Evolutionary conservation across 2,113 vertebrate species (phyloP), one percentile per base, ranked within the genome.

Genomic region (Heteronetta atricapilla): DNA sequence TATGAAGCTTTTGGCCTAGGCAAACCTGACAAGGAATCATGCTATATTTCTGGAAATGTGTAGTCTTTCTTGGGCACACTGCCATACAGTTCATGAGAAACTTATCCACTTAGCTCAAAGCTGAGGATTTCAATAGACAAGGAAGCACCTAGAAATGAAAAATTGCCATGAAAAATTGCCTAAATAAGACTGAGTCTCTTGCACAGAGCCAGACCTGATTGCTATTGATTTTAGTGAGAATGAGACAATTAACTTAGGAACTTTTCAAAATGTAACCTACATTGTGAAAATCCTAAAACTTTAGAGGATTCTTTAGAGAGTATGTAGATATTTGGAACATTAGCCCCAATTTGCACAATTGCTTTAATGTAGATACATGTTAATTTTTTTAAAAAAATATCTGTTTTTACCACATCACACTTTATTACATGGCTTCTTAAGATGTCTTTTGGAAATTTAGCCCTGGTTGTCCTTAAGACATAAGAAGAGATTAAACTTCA

Each of bases 401-500:
- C 21, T 38, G 8, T 20, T 95, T 78, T 34, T 81, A 9, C 18
- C 42, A 25, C 38, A 52, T 67, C 25, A 13, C 11, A 40, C 1
- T 62, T 76, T 33, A 73, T 62, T 66, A 18, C 13, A 46, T 23
- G 38, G 1, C 12, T 88, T 86, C 93, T 50, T 10, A 62, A 94
- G 59, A 64, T 17, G 33, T 29, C 17, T 64, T 82, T 84, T 60
- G 46, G 38, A 92, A 86, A 86, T 77, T 31, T 90, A 79, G 23
- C 19, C 81, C 44, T 52, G 42, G n/a, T 76, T 84, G 44, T 82
- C 78, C 63, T 95, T 87, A 92, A 94, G 36, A 60, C 38, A 33
- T 90, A 90, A 92, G 93, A 95, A 77, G 90, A 90, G 92, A 95
- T 95, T 96, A 94, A 94, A 83, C 72, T 91, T 96, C 36, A 36